Percentiles rank a stretch among this genome's conserved stretches.
These are phyloP conservation scores for Phataginus tricuspis DNA, from an alignment of 2,797 vertebrate genomes.

Conservation along the genomic window DNA sequence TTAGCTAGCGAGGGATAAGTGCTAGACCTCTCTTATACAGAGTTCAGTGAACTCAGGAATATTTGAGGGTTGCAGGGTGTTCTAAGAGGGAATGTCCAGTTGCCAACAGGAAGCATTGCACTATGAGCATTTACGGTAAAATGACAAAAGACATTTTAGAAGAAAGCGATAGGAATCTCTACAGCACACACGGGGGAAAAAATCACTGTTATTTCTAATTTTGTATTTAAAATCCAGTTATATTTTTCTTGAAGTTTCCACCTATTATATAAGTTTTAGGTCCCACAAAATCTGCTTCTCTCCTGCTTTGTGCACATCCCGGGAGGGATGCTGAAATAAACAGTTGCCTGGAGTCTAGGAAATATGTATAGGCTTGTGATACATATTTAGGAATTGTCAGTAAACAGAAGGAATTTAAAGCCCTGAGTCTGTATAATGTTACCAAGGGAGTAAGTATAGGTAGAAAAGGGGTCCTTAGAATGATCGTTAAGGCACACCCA, in stretches of 20 bases:
- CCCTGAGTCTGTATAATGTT: neutral
- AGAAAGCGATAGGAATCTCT: neutral
- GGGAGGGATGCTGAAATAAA: neutral
- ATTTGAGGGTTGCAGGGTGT: neutral
- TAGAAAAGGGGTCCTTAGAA: neutral
- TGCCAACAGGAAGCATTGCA: neutral
- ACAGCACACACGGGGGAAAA: neutral
- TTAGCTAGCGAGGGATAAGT: neutral
- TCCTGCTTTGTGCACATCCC: neutral
- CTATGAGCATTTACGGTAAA: neutral
- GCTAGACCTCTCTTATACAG: neutral
- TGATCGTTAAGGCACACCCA: neutral
- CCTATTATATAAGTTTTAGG: neutral
- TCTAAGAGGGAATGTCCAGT: neutral
- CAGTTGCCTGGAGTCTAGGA: neutral
- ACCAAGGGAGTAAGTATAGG: neutral
- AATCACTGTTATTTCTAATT: neutral
- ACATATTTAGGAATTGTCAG: neutral
- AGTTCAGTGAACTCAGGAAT: neutral
- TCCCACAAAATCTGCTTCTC: neutral
- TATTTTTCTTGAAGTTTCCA: neutral
- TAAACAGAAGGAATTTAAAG: neutral
- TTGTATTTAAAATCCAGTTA: neutral
- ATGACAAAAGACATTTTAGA: neutral
- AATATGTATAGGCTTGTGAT: neutral